Base-by-base conservation (phyloP, 1,140 invertebrate species). In the Polypedilum vanderplanki region DNA sequence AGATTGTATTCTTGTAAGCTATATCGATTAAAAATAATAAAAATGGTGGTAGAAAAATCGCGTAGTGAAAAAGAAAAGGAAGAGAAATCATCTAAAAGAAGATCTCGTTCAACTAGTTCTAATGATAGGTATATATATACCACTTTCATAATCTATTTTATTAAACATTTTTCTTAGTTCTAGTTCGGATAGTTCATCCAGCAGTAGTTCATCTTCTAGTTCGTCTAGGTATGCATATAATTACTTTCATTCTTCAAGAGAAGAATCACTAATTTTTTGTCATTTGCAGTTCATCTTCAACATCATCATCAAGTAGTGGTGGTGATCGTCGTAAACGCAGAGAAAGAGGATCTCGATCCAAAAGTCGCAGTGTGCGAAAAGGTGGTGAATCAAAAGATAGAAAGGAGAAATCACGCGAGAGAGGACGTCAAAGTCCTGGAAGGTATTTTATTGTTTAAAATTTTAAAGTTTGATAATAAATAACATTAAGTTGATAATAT, bases 201-300 rank as follows among this genome's bases (percentile, higher is more conserved):
- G 90, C 15, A 92, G 90, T 79, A 93, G 89, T 78, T 91, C 90
- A 67, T 94, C 88, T 1, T 87, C 83, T 41, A 86, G 89, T 57
- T 90, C 89, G 1, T 33, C 24, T 3, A 33, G 24, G 24, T 33
- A 33, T 33, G 24, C 5, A 33, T 33, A 33, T 5, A 33, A 33
- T n/a, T n/a, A n/a, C n/a, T n/a, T n/a, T n/a, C n/a, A n/a, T n/a
- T n/a, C n/a, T n/a, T n/a, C n/a, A n/a, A n/a, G n/a, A n/a, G n/a
- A n/a, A n/a, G n/a, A n/a, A n/a, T n/a, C n/a, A n/a, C n/a, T n/a
- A n/a, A n/a, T n/a, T n/a, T n/a, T n/a, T 33, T 33, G 24, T 33
- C 24, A 3, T 33, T 33, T 33, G 1, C 24, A 87, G 85, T 12
- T 85, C 84, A 74, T 87, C 87, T 1, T 88, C 88, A 7, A 84